Evolutionary conservation across 2,797 vertebrate genomes (phyloP).

Genomic region (Ctenopoma kingsleyae): DNA sequence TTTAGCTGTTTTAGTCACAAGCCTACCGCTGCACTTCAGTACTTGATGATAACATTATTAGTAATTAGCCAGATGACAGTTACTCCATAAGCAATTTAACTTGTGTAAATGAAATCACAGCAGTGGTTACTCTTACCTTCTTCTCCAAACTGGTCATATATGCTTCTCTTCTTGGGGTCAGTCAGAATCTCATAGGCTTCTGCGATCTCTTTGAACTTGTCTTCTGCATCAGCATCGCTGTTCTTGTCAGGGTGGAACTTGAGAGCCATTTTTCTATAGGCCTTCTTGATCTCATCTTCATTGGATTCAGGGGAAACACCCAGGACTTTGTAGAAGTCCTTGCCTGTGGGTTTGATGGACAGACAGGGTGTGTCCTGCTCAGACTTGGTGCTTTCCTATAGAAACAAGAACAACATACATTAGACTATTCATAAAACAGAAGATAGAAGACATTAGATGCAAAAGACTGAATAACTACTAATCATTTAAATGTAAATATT

Average conservation of each 20-base stretch:
- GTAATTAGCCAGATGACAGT: slow-evolving; percentile 32
- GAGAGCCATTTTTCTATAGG: slow-evolving; percentile 95
- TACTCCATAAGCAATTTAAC: slow-evolving; percentile 1
- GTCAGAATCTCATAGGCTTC: slow-evolving; percentile 95
- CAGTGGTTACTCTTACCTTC: slow-evolving; percentile 85
- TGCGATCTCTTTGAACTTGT: slow-evolving; percentile 87
- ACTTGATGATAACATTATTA: slow-evolving; percentile 38
- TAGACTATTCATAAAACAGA: slow-evolving; percentile 5
- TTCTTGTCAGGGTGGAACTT: slow-evolving; percentile 93
- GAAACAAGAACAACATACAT: slow-evolving; percentile 24
- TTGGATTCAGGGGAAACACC: slow-evolving; percentile 91
- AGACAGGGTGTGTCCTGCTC: slow-evolving; percentile 80
- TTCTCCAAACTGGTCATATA: slow-evolving; percentile 95
- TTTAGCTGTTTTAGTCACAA: slow-evolving; percentile 30
- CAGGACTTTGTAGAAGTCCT: slow-evolving; percentile 96
- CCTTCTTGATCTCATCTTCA: slow-evolving; percentile 96
- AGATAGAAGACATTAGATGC: neutral
- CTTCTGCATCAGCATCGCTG: slow-evolving; percentile 82
- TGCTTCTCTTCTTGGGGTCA: slow-evolving; percentile 91
- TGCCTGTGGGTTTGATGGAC: slow-evolving; percentile 87
- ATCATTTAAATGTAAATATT: neutral
- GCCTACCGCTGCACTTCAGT: slow-evolving; percentile 21
- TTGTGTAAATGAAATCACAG: neutral
- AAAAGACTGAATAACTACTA: slow-evolving; percentile 8
- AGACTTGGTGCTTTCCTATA: slow-evolving; percentile 79